These are phyloP conservation scores for Hyperoplus lanceolatus DNA, from an alignment of 2,797 vertebrate species.

Conservation along the genomic window DNA sequence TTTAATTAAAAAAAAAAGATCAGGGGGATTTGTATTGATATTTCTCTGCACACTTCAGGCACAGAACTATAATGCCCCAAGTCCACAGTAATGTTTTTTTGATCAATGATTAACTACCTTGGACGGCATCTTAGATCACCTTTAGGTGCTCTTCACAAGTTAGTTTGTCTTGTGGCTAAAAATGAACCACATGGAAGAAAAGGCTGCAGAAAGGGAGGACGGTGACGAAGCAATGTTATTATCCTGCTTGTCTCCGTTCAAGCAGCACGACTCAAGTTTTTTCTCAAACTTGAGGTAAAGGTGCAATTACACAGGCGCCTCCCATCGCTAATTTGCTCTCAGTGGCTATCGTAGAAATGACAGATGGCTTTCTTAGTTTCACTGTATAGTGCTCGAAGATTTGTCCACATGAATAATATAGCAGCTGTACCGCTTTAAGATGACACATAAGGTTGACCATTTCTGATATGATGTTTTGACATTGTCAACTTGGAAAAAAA, in stretches of 20 bases:
- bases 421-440: constrained; percentile 70
- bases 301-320: constrained; percentile 43
- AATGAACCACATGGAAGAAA: constrained; percentile 62
- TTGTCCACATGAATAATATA: constrained; percentile 63
- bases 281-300: constrained; percentile 54
- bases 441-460: constrained; percentile 72
- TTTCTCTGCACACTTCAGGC: constrained; percentile 72
- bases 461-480: constrained; percentile 80
- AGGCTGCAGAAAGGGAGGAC: constrained; percentile 63
- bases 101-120: constrained; percentile 81
- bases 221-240: constrained; percentile 65
- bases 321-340: constrained; percentile 65
- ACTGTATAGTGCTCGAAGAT: constrained; percentile 46
- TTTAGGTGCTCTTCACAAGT: constrained; percentile 69
- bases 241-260: constrained; percentile 58
- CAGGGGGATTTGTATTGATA: constrained; percentile 74
- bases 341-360: constrained; percentile 50
- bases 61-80: constrained; percentile 53
- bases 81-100: constrained; percentile 70
- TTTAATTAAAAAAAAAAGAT: constrained; percentile 72
- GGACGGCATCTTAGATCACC: constrained; percentile 74
- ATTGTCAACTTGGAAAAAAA: constrained; percentile 76
- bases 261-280: constrained; percentile 52
- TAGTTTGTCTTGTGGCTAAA: constrained; percentile 65
- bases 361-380: constrained; percentile 46